Evolutionary conservation across 2,888 invertebrate species (phyloP), one percentile per base, ranked within the genome.

Genomic region (Lottia scabra): DNA sequence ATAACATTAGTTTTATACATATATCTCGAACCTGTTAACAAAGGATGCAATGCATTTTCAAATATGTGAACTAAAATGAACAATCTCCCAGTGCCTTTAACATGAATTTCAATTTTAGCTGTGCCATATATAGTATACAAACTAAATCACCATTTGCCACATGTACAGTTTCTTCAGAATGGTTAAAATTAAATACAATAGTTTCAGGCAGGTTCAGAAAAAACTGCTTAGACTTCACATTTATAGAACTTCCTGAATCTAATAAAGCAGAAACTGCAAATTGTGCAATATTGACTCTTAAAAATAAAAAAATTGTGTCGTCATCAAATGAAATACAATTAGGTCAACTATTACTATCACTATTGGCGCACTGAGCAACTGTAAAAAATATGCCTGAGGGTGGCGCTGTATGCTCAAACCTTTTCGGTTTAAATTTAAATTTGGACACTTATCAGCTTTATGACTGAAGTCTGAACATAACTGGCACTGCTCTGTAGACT

Each of bases 1-100:
- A 8, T 56, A 19, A 56, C 16, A 56, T 56, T 56, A 56, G 15
- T 56, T 16, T 16, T 19, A 16, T 56, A 19, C 48, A 56, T 56
- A 56, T 56, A 56, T 56, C 19, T 19, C 1, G 48, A 19, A 56
- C 48, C 48, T 56, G 5, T 10, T 19, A 15, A 19, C 19, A 56
- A 56, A 16, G 48, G 48, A 56, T 56, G 48, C 48, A 56, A 56
- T 19, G 48, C n/a, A 56, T 19, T 56, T 56, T 56, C 48, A 56
- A 56, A 56, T 56, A 56, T 56, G 16, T 56, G 19, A 10, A 56
- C 48, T 19, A 56, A 56, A 8, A 48, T 13, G 16, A 48, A 48
- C n/a, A 56, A 16, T 19, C 16, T 56, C n/a, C 16, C 19, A 56
- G 48, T 16, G 19, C 48, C 48, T n/a, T 56, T 56, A 56, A 56